A percentile compares a stretch with the other conserved stretches of the same genome.
phyloP scores from a whole-genome alignment of 1,140 invertebrate species.

The Pseudomyrmex flavicornis region DNA sequence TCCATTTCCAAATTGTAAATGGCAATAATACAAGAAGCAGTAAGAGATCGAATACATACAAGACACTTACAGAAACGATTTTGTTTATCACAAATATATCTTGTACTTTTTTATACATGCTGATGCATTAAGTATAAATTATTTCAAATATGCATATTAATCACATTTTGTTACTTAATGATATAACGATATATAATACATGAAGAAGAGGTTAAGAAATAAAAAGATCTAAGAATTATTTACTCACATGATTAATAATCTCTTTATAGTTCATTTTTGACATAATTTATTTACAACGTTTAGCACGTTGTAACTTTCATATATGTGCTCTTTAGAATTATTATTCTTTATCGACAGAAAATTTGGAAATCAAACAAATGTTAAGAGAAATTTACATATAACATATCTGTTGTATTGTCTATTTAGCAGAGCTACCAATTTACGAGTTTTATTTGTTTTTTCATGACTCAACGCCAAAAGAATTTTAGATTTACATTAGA shows the following conservation, averaged over 20 bases:
- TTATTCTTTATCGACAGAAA: neutral
- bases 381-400: neutral
- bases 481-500: neutral
- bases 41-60: constrained; percentile 69
- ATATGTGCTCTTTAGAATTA: no score
- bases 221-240: neutral
- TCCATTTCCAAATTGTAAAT: constrained; percentile 67
- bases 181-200: neutral
- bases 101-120: constrained; percentile 25
- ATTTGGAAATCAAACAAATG: neutral
- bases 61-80: constrained; percentile 27
- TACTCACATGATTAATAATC: neutral
- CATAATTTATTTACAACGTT: neutral
- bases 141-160: neutral
- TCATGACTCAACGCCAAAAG: neutral
- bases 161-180: neutral
- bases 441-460: neutral
- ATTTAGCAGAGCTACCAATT: constrained; percentile 9
- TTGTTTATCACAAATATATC: neutral
- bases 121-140: neutral
- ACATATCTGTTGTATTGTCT: neutral
- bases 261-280: constrained; percentile 13
- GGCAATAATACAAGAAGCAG: constrained; percentile 67
- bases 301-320: no score
- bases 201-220: neutral